Evolutionary conservation across 1,140 invertebrate genomes (phyloP).

Genomic region (Tribolium madens): DNA sequence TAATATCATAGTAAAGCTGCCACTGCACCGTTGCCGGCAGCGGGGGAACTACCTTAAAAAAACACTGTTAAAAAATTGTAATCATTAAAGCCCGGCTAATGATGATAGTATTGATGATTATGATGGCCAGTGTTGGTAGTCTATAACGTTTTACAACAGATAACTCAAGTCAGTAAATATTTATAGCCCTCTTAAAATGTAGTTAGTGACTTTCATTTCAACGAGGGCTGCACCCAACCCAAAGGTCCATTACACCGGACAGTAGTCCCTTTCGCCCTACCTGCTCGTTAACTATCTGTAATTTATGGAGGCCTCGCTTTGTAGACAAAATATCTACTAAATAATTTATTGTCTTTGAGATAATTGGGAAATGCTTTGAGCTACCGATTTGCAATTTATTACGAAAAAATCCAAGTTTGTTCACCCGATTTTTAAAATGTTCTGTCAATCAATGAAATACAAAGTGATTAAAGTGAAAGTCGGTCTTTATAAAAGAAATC

Average conservation of each 20-base stretch:
- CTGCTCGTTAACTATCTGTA: constrained; percentile 14
- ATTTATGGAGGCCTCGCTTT: constrained; percentile 6
- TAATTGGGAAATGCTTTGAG: constrained; percentile 3
- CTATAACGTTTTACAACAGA: not conserved
- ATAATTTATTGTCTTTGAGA: constrained; percentile 13
- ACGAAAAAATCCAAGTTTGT: too few relatives aligned
- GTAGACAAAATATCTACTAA: constrained; percentile 15
- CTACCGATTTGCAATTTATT: not conserved
- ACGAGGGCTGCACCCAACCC: not conserved
- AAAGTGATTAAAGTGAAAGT: not conserved
- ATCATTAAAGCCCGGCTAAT: not conserved
- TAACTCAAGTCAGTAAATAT: not conserved
- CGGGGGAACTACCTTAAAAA: too few relatives aligned
- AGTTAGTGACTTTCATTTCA: not conserved
- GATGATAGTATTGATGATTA: not conserved
- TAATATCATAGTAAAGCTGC: too few relatives aligned
- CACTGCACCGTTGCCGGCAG: too few relatives aligned
- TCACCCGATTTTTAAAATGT: not conserved
- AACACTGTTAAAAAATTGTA: not conserved
- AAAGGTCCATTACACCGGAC: not conserved
- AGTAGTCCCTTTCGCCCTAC: constrained; percentile 3
- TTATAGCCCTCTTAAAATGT: not conserved
- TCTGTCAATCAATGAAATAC: not conserved
- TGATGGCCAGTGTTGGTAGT: not conserved
- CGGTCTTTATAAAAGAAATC: not conserved